phyloP scores from a whole-genome alignment of 1,140 invertebrate genomes.

The Brachionus koreanus region DNA sequence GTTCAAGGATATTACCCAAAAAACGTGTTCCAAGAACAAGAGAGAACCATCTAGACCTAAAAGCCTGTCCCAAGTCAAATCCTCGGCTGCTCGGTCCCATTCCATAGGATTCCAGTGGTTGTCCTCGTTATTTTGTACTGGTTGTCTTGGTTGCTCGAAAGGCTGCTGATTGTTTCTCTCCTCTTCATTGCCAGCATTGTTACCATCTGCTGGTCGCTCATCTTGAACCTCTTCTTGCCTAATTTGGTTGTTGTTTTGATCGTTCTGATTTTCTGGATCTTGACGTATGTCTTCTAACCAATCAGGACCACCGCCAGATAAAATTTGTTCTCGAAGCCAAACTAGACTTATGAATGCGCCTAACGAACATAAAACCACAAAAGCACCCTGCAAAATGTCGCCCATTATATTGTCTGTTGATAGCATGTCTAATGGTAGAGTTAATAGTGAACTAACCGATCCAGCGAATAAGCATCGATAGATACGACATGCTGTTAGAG shows the following conservation, averaged over 20 bases:
- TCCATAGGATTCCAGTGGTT: constrained; percentile 94
- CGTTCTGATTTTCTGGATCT: not conserved
- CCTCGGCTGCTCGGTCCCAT: constrained; percentile 93
- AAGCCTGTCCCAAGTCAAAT: constrained; percentile 89
- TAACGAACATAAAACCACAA: constrained; percentile 91
- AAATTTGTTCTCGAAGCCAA: constrained; percentile 94
- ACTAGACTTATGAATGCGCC: constrained; percentile 90
- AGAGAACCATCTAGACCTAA: constrained; percentile 92
- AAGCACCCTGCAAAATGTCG: constrained; percentile 90
- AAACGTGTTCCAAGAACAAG: constrained; percentile 94
- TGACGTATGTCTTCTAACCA: constrained; percentile 73
- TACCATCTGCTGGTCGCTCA: not conserved
- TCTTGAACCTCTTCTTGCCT: not conserved
- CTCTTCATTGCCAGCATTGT: constrained; percentile 46
- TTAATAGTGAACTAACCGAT: constrained; percentile 71
- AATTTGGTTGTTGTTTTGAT: constrained; percentile 46
- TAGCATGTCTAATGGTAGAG: constrained; percentile 82
- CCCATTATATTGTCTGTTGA: constrained; percentile 85
- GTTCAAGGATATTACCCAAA: constrained; percentile 96
- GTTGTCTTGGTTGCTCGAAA: constrained; percentile 50
- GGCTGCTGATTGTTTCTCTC: constrained; percentile 51
- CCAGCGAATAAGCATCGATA: constrained; percentile 86
- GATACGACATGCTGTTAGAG: constrained; percentile 87
- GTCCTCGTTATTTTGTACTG: constrained; percentile 64
- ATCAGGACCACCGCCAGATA: constrained; percentile 90